Evolutionary conservation across 1,140 invertebrate genomes (phyloP), one percentile per base, ranked within the genome.

Genomic region (Sinonovacula constricta): DNA sequence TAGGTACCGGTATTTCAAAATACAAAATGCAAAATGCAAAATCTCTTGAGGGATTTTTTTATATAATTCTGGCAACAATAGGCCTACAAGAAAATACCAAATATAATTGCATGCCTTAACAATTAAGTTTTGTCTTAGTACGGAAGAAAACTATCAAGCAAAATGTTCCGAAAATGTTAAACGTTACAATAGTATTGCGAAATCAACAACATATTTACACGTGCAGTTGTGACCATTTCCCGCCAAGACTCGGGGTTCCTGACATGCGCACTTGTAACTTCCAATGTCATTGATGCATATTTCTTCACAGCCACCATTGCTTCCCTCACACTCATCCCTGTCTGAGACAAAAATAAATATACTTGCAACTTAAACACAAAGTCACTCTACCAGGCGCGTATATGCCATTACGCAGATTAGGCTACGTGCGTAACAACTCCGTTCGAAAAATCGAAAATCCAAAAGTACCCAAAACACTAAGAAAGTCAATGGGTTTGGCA

Each of bases 271-370:
- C 24, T 65, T 45, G 65, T 81, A 85, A 4, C 81, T 82, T 10
- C 85, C 86, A 0, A 49, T 10, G 2, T 74, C 81, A 75, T 88
- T 88, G 4, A 83, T 49, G 66, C 87, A 88, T 0, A 84, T 65
- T 45, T 91, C 90, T 18, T 94, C 93, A 83, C 94, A 95, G 7
- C 94, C 94, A 3, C 92, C 94, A 83, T 93, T 93, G 30, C 81
- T 67, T 92, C 91, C 26, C 26, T 92, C 89, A 85, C 95, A 95
- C 82, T 95, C 94, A 83, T 95, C 92, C 12, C 94, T 89, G 86
- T 94, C 94, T 93, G 77, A 53, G 88, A 88, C 56, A 81, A 81
- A 80, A 83, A 78, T n/a, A n/a, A n/a, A n/a, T n/a, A n/a, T n/a
- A n/a, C n/a, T n/a, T n/a, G n/a, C n/a, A n/a, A n/a, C n/a, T n/a